Percentiles rank a stretch among this genome's conserved stretches.
phyloP scores from a whole-genome alignment of 2,113 vertebrate genomes.

The Spea bombifrons region DNA sequence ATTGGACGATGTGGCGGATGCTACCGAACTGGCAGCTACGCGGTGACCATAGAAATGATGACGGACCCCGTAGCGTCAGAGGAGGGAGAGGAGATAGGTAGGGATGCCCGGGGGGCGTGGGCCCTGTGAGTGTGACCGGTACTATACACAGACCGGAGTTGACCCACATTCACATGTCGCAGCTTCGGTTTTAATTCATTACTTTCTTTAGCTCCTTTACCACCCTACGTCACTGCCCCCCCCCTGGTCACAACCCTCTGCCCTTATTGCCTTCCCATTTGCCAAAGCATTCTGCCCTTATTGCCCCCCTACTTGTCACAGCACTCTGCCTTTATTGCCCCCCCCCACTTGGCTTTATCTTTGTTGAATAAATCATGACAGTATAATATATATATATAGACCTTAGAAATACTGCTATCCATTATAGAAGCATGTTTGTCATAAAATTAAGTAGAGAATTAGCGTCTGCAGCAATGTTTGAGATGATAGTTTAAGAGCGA shows the following conservation, averaged over 20 bases:
- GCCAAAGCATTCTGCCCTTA: background rate
- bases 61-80: background rate
- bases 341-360: too few species aligned
- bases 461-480: too few species aligned
- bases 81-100: slow-evolving; percentile 39
- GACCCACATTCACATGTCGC: background rate
- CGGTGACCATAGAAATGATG: slow-evolving; percentile 13
- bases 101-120: background rate
- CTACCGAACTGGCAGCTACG: background rate
- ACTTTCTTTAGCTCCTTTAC: too few species aligned
- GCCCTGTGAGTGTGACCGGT: too few species aligned
- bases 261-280: background rate
- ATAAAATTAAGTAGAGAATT: too few species aligned
- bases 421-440: too few species aligned
- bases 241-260: background rate
- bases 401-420: too few species aligned
- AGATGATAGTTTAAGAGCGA: too few species aligned
- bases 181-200: too few species aligned
- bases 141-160: background rate
- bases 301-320: background rate
- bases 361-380: too few species aligned
- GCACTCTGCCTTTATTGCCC: background rate
- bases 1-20: slow-evolving; percentile 21
- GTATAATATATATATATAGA: too few species aligned
- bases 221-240: background rate